Evolutionary conservation across 2,797 vertebrate species (phyloP).

Genomic region (Uromys caudimaculatus): DNA sequence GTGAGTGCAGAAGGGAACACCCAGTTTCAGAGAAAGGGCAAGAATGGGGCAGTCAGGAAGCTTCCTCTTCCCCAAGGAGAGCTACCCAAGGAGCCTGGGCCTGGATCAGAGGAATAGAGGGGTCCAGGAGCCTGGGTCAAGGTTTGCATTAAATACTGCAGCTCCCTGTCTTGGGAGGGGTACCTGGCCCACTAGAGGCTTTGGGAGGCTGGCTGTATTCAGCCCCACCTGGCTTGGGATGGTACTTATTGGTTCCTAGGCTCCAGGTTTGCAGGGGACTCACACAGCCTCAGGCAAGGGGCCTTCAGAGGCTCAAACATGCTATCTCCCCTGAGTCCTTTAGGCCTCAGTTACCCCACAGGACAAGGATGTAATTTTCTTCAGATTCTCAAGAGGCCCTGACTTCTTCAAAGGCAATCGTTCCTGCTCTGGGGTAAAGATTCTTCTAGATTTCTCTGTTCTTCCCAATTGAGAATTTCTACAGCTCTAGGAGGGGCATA

Average conservation of each 20-base stretch:
- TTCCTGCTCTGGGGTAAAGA: neutral
- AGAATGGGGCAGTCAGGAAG: fast-evolving
- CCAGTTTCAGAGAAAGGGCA: neutral
- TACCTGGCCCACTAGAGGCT: neutral
- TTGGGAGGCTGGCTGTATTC: neutral
- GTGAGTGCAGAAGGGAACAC: neutral
- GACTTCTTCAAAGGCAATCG: neutral
- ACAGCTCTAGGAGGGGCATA: neutral
- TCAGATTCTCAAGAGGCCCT: neutral
- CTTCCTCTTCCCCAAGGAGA: neutral
- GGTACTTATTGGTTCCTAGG: neutral
- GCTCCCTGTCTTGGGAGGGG: neutral
- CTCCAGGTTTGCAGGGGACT: neutral
- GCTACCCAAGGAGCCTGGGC: neutral
- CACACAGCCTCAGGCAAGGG: neutral
- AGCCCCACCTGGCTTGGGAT: too few relatives aligned
- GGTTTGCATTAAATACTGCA: neutral
- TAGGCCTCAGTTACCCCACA: neutral
- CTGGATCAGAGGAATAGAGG: neutral
- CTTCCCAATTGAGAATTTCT: neutral
- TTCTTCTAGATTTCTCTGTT: neutral
- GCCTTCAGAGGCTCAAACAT: neutral
- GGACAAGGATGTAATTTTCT: neutral
- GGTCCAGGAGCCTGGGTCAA: neutral
- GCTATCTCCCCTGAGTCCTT: neutral